Conservation (phyloP, 1,140 invertebrate genomes). For the Solenopsis fugax region DNA sequence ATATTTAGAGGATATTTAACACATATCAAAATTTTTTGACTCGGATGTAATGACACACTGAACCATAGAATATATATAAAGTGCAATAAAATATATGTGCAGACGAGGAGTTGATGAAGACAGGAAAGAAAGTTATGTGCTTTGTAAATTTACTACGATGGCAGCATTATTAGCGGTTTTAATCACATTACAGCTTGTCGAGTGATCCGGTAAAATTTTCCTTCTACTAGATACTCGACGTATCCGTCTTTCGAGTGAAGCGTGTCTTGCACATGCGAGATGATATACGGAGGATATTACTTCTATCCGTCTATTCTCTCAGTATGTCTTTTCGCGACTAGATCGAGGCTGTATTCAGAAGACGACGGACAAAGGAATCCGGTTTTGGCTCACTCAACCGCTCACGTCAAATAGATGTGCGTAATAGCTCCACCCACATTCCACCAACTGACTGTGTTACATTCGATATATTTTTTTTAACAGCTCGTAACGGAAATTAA, state of each 20-base stretch:
- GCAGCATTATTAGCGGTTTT: slow-evolving; percentile 39
- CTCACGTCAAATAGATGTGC: slow-evolving; percentile 22
- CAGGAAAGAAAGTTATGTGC: neutral
- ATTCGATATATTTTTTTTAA: neutral
- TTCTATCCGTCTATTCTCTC: slow-evolving; percentile 13
- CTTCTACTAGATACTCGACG: slow-evolving; percentile 69
- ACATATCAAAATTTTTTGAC: neutral
- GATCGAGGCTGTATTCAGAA: slow-evolving; percentile 24
- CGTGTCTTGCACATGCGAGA: slow-evolving; percentile 32
- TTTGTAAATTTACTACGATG: neutral
- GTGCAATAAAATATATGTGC: neutral
- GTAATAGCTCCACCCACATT: neutral
- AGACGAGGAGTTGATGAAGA: neutral
- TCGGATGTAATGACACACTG: neutral
- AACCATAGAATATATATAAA: neutral
- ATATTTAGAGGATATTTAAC: neutral
- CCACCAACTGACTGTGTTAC: neutral
- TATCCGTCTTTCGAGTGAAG: slow-evolving; percentile 37
- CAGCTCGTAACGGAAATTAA: slow-evolving; percentile 30
- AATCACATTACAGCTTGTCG: neutral
- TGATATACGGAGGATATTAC: slow-evolving; percentile 63
- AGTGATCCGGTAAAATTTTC: slow-evolving; percentile 67
- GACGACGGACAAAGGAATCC: neutral
- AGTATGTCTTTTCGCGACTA: slow-evolving; percentile 13
- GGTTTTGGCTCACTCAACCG: slow-evolving; percentile 29